phyloP scores from a whole-genome alignment of 2,113 vertebrate species.

The Onychostoma macrolepis region DNA sequence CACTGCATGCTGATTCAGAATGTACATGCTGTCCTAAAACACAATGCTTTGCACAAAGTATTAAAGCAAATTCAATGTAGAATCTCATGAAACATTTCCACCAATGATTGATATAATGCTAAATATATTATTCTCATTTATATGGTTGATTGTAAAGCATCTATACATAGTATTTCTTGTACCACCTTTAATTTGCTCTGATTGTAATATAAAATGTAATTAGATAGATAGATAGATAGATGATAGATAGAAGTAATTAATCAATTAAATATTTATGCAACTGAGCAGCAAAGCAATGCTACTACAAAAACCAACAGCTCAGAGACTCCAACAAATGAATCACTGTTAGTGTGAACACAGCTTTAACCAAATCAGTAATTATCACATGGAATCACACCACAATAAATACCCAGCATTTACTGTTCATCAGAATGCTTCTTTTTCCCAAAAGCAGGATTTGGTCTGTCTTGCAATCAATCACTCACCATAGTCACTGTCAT shows the following conservation, averaged over 20 bases:
- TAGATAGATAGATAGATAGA: too few relatives aligned
- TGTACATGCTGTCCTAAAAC: neutral
- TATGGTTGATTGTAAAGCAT: neutral
- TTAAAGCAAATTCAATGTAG: neutral
- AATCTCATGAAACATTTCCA: neutral
- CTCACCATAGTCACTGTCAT: conserved; percentile 97
- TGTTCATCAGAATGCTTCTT: neutral
- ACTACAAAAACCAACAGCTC: neutral
- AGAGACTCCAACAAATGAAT: neutral
- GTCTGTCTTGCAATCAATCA: neutral
- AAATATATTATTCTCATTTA: neutral
- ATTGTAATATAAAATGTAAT: neutral
- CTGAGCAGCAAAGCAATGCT: neutral
- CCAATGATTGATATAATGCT: neutral
- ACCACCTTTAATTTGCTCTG: neutral
- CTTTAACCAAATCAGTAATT: neutral
- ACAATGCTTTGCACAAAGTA: neutral
- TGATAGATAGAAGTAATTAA: too few relatives aligned
- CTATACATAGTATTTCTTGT: neutral
- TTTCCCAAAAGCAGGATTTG: neutral
- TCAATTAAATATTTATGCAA: neutral
- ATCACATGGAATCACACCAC: neutral
- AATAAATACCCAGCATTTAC: neutral
- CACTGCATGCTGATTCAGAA: neutral
- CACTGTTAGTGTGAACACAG: neutral